Evolutionary conservation across 2,113 vertebrate genomes (phyloP), one percentile per base, ranked within the genome.

Genomic region (Holacanthus passer): DNA sequence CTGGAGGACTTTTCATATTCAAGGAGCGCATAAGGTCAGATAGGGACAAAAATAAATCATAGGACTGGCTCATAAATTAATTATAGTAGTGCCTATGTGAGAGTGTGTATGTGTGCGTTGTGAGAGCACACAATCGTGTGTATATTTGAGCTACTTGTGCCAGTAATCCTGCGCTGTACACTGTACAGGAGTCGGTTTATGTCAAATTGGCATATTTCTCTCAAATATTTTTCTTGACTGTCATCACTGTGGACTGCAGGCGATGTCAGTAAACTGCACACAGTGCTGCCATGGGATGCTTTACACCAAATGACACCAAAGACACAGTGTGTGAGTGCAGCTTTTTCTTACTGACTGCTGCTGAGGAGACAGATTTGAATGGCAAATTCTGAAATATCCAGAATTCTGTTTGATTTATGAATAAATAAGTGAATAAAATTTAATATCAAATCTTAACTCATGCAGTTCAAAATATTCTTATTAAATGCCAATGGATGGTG

Each of bases 31-130:
- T 41, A 52, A 90, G 89, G 85, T 91, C 87, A 89, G 39, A 88
- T 78, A 9, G 60, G 71, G 84, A 91, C 82, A n/a, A 79, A 91
- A 87, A 91, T 92, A 93, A 88, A 90, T 89, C 84, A 83, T n/a
- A 86, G 73, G 20, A 60, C 74, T 43, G 47, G 58, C 73, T 91
- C 73, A 73, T 90, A 79, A 81, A 90, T 88, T 68, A 85, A 91
- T 88, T 87, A 84, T 81, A 62, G 59, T 29, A 71, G 80, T 73
- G 82, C 64, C 65, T 71, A 45, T 82, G 76, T 78, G 81, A 20
- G 41, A 31, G 55, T 52, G 75, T 84, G 41, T 41, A 7, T 43
- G 78, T 53, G 60, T 80, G 58, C 41, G 64, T 11, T 37, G 29
- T 37, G 20, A 17, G 29, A 17, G 29, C 2, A 12, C 10, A 7